A percentile compares a stretch with the other conserved stretches of the same genome.
Conservation (phyloP, 2,797 vertebrate species). For the Serranus cabrilla region DNA sequence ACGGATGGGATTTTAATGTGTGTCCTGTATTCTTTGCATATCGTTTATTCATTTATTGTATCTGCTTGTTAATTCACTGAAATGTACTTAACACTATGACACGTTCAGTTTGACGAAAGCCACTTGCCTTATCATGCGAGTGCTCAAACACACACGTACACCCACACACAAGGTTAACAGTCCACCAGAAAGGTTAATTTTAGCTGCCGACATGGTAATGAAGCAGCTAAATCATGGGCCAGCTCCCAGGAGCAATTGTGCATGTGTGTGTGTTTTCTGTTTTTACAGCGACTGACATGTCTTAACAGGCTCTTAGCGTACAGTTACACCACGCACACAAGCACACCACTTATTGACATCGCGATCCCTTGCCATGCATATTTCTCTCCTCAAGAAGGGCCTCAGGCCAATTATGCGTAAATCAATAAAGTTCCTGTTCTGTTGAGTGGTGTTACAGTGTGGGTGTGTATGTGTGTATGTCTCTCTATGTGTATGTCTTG, state of each 20-base stretch:
- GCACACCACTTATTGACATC: slow-evolving; percentile 80
- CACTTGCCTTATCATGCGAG: slow-evolving; percentile 47
- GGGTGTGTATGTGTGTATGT: slow-evolving; percentile 65
- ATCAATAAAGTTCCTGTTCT: slow-evolving; percentile 97
- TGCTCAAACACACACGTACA: slow-evolving; percentile 17
- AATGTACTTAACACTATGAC: slow-evolving; percentile 63
- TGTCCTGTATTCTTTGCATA: slow-evolving; percentile 10
- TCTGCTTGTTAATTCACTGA: slow-evolving; percentile 60
- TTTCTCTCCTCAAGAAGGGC: slow-evolving; percentile 93
- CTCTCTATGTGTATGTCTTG: slow-evolving; percentile 76
- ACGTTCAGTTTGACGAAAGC: slow-evolving; percentile 66
- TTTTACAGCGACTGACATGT: slow-evolving; percentile 79
- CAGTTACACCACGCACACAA: slow-evolving; percentile 77
- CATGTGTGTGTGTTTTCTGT: slow-evolving; percentile 78
- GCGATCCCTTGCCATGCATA: slow-evolving; percentile 91
- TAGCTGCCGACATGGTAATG: slow-evolving; percentile 84
- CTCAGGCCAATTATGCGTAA: slow-evolving; percentile 97
- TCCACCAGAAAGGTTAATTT: slow-evolving; percentile 84
- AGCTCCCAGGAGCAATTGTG: slow-evolving; percentile 84
- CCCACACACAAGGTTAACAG: slow-evolving; percentile 78
- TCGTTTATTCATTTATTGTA: slow-evolving; percentile 28
- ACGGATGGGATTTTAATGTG: slow-evolving; percentile 12
- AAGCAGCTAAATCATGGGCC: slow-evolving; percentile 82
- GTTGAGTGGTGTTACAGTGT: slow-evolving; percentile 83
- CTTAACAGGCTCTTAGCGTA: slow-evolving; percentile 81